Evolutionary conservation across 2,888 invertebrate genomes (phyloP), one percentile per base, ranked within the genome.

Genomic region (Limnephilus rhombicus): DNA sequence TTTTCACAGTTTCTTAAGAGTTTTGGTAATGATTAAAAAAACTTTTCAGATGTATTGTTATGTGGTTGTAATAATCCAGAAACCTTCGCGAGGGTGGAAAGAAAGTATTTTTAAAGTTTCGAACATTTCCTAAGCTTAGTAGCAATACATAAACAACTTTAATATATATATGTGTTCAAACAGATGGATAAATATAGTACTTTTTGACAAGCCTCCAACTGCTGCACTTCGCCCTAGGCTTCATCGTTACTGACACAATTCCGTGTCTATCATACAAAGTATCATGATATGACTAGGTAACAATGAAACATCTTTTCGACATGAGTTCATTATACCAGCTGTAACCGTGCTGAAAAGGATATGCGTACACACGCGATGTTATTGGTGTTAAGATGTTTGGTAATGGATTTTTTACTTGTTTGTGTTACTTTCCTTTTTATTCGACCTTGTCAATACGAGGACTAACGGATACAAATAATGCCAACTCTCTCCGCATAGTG

Each of bases 341-440:
- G 68, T 24, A 68, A 24, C 9, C n/a, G 24, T 24, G 68, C 68
- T 68, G 68, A 68, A 68, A 68, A 68, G 68, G 24, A 68, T 68
- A 68, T 68, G 68, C 24, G 68, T 68, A 68, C 24, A 68, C 7
- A 68, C 24, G 68, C 68, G 68, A 68, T 68, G 68, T 68, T 68
- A 24, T 68, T 68, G 68, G 68, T 68, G 68, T 68, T 24, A 68
- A 68, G 68, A 68, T n/a, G 68, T 24, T 68, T 68, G 68, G 68
- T 68, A 68, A 68, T 68, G 68, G 24, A 24, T 68, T 68, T 68
- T 68, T 87, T 87, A 87, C 87, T 31, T 15, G 49, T 45, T 87
- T 49, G 87, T 49, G 45, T 87, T 87, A 87, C 87, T 87, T 53
- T 53, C 53, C 49, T 87, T 87, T 87, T 87, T 53, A 49, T 87